These are phyloP conservation scores for Mus spicilegus DNA, from an alignment of 2,113 vertebrate species.

Conservation along the genomic window DNA sequence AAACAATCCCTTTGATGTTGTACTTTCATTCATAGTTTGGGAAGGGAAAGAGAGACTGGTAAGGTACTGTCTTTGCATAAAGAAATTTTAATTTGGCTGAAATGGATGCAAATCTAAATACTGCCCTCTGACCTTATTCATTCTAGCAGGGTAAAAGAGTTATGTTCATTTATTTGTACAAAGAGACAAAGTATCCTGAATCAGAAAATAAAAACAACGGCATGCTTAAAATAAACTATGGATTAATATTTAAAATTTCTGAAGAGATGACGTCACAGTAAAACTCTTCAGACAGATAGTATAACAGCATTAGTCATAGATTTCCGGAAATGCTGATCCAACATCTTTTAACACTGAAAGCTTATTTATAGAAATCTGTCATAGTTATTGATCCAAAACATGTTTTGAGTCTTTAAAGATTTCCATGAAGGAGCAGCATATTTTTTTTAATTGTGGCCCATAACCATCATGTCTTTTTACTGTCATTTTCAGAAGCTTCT, in stretches of 20 bases:
- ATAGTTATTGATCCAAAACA: slow-evolving; percentile 77
- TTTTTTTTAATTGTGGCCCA: slow-evolving; percentile 53
- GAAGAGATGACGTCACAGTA: slow-evolving; percentile 75
- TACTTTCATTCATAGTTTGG: slow-evolving; percentile 50
- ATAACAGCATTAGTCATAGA: slow-evolving; percentile 74
- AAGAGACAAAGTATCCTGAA: slow-evolving; percentile 56
- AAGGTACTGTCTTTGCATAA: slow-evolving; percentile 12
- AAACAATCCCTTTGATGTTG: not conserved
- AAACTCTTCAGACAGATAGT: slow-evolving; percentile 66
- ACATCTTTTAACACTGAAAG: slow-evolving; percentile 66
- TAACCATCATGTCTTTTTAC: slow-evolving; percentile 58
- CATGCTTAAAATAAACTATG: slow-evolving; percentile 72
- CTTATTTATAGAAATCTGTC: slow-evolving; percentile 76
- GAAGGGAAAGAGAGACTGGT: slow-evolving; percentile 45
- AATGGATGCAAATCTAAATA: slow-evolving; percentile 54
- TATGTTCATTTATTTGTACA: slow-evolving; percentile 53
- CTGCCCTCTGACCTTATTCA: slow-evolving; percentile 43
- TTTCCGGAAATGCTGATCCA: slow-evolving; percentile 72
- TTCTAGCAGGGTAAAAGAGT: slow-evolving; percentile 58
- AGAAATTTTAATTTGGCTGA: slow-evolving; percentile 54
- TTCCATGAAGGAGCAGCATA: slow-evolving; percentile 11
- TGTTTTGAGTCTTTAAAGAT: slow-evolving; percentile 65
- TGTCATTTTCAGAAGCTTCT: slow-evolving; percentile 68
- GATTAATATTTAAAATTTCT: slow-evolving; percentile 79
- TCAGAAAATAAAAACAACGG: slow-evolving; percentile 34